Evolutionary conservation across 2,797 vertebrate species (phyloP), one percentile per base, ranked within the genome.

Genomic region (Acanthiza pusilla): DNA sequence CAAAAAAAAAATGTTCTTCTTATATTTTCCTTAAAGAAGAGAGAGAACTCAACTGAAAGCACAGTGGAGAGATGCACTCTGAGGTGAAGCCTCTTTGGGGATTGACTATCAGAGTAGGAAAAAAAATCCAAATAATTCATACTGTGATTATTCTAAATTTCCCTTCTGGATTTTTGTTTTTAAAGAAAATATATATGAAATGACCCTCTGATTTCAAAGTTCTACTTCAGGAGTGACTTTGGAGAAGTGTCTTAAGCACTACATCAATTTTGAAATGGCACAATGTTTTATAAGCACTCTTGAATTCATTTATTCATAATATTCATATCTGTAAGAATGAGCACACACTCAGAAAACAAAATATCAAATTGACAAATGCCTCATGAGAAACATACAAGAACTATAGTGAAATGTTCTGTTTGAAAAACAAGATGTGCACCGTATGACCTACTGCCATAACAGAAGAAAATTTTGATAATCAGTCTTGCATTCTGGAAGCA

Each of bases 1-100:
- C 55, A 84, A 36, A 80, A 90, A 84, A 91, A 68, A 13, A 93
- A 92, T 79, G 20, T n/a, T 79, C 13, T 43, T 50, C 15, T 13
- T 55, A 70, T 12, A 70, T 66, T 83, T 93, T 73, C 51, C 21
- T 54, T 76, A 81, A 93, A 60, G 30, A 48, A 85, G 40, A 70
- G 57, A 55, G 15, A 91, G 9, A 66, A 92, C 85, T 58, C 38
- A 85, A 42, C n/a, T 13, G 29, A 85, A 10, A 63, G 27, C 36
- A 27, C 11, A 43, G 68, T 27, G 19, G 40, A 87, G 43, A 91
- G 76, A 58, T 4, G 27, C 13, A 62, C 34, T 88, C 42, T 58
- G 68, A 95, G 57, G 23, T 43, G 5, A 91, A 89, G 25, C 40
- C 26, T 78, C 19, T 74, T 94, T 83, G 16, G 42, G 32, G 22